Evolutionary conservation across 2,888 invertebrate genomes (phyloP).

Genomic region (Marronus borbonicus): DNA sequence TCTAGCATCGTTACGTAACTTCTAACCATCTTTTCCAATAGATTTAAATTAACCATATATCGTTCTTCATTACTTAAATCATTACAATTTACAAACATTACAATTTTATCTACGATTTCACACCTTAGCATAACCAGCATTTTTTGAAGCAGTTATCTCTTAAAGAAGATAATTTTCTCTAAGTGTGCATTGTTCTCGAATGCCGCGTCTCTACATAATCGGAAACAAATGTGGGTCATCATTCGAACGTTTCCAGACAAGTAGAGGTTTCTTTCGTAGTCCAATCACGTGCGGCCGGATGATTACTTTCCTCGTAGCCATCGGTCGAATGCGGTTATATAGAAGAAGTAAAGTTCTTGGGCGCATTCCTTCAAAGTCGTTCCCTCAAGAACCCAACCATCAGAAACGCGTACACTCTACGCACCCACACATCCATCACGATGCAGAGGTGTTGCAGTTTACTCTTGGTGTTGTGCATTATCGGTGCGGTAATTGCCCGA

Average conservation of each 20-base stretch:
- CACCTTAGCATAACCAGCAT: too few species aligned
- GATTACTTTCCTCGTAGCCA: constrained; percentile 63
- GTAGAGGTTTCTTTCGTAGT: constrained; percentile 51
- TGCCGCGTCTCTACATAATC: neutral
- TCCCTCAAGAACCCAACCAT: constrained; percentile 9
- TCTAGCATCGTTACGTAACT: too few species aligned
- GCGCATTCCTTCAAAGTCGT: constrained; percentile 49
- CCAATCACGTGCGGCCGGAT: constrained; percentile 58
- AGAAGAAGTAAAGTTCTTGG: constrained; percentile 56
- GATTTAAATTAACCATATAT: too few species aligned
- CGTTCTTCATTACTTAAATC: too few species aligned
- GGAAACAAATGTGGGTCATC: constrained; percentile 49
- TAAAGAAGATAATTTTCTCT: neutral
- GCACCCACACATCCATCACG: neutral
- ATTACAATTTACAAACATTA: too few species aligned
- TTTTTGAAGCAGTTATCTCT: too few species aligned
- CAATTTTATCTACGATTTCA: too few species aligned
- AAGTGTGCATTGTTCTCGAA: constrained; percentile 6
- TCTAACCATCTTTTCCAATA: too few species aligned
- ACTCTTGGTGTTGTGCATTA: constrained; percentile 37
- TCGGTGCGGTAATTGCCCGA: constrained; percentile 56
- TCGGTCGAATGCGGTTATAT: constrained; percentile 54
- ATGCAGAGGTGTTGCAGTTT: constrained; percentile 37
- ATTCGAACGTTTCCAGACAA: constrained; percentile 47
- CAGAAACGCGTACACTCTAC: neutral